Evolutionary conservation across 2,797 vertebrate species (phyloP), one percentile per base, ranked within the genome.

Genomic region (Epinephelus awoara): DNA sequence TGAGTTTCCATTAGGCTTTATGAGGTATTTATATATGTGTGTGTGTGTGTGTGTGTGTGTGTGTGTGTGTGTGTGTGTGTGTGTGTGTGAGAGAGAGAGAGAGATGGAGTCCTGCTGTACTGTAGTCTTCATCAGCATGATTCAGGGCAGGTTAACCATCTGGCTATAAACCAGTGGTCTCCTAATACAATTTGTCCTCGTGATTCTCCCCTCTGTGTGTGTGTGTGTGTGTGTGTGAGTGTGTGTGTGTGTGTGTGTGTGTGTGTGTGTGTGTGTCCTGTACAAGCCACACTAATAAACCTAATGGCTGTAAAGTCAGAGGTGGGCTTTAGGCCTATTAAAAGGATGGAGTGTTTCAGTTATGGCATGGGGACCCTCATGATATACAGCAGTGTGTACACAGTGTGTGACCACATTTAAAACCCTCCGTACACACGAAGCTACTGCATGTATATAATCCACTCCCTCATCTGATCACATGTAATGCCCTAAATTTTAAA

Each of bases 81-180:
- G 23, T 23, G 23, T 23, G 23, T 23, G 23, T 23, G n/a, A n/a
- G n/a, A n/a, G n/a, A n/a, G n/a, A 25, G 77, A 18, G 59, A 19
- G 27, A n/a, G n/a, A 50, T 59, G 23, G 29, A 51, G 65, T 85
- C 77, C 68, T 15, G 5, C 80, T 80, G 74, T 44, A 77, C 79
- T 72, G 56, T 62, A 59, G 69, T 83, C 59, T 80, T 89, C 65
- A 85, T 88, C 73, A 84, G 68, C 85, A 83, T 91, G 82, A 90
- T 91, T 91, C 78, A 83, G 80, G 73, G 70, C 80, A 91, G 87
- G 89, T 89, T 90, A 93, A 93, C 91, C 91, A 93, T 94, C 90
- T 93, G 91, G 79, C 89, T 73, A 63, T 91, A 91, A 94, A 94
- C 85, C 86, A 77, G 75, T 85, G 64, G 82, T 84, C 80, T 80